Evolutionary conservation across 2,113 vertebrate species (phyloP), one percentile per base, ranked within the genome.

Genomic region (Cyrtonyx montezumae): DNA sequence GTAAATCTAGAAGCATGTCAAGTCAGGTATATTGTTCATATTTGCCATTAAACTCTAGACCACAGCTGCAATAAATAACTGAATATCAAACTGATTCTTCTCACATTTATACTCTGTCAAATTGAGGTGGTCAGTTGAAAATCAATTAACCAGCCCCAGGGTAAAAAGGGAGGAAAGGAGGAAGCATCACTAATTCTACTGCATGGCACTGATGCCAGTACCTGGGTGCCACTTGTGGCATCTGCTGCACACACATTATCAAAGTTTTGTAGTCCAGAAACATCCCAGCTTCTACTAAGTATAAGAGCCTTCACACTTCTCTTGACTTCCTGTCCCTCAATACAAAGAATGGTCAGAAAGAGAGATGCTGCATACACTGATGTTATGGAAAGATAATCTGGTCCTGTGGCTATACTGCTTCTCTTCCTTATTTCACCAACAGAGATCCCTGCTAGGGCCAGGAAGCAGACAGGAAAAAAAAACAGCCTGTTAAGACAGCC

Each of bases 401-500:
- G 22, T 45, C 36, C 42, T 13, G 17, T 11, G 46, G 32, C 53
- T 62, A 12, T 4, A 13, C 6, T 62, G 34, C 21, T 70, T 71
- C 26, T 67, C 23, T 21, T 42, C 37, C 42, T 40, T 65, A 49
- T 48, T 61, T 49, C 40, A 43, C 11, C 12, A 51, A 13, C 32
- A 67, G 16, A 65, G 22, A 42, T 16, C 18, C 28, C n/a, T 49
- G 8, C 0, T 6, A 28, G 61, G 69, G 17, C 11, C 56, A 82
- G 15, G 16, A 42, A 56, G 40, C 13, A 61, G 43, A 40, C 0
- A 15, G 37, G 6, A 13, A 15, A 59, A 36, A 13, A 63, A 55
- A 55, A 6, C 1, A 0, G 0, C 6, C 34, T 70, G 28, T 23
- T 37, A 55, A 55, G 4, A 61, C 28, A 56, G 8, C 15, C 20